Conservation (phyloP, 1,140 invertebrate genomes). For the Olivierus martensii region DNA sequence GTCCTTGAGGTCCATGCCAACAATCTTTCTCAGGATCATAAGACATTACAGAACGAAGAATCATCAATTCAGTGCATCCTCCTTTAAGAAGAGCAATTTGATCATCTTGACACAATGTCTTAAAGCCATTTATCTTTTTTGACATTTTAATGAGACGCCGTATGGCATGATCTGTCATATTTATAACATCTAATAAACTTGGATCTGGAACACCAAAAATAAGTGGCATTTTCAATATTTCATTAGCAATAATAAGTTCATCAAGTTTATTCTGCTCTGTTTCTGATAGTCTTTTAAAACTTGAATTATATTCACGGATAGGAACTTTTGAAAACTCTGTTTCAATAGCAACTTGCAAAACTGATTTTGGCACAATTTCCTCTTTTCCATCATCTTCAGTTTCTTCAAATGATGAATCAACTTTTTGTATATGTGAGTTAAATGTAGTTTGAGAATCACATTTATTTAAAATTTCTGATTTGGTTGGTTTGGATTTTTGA, state of each 20-base stretch:
- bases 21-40: constrained; percentile 69
- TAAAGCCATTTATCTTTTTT: constrained; percentile 74
- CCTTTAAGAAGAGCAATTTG: constrained; percentile 80
- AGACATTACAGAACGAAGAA: constrained; percentile 69
- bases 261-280: constrained; percentile 64
- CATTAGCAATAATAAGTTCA: constrained; percentile 67
- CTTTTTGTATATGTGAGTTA: too few species aligned
- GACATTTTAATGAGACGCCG: constrained; percentile 79
- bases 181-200: constrained; percentile 62
- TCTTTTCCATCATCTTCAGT: too few species aligned
- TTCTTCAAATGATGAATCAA: too few species aligned
- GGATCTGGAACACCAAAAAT: constrained; percentile 5
- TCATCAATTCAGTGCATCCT: constrained; percentile 82
- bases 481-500: too few species aligned
- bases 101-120: constrained; percentile 79
- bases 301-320: constrained; percentile 16
- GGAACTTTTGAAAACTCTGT: not conserved
- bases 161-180: constrained; percentile 80
- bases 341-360: not conserved
- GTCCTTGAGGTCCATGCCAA: constrained; percentile 48
- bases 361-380: not conserved
- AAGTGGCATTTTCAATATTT: constrained; percentile 60
- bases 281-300: constrained; percentile 57
- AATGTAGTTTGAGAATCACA: too few species aligned
- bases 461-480: too few species aligned